Conservation (phyloP, 2,797 vertebrate genomes). For the Tamandua tetradactyla region DNA sequence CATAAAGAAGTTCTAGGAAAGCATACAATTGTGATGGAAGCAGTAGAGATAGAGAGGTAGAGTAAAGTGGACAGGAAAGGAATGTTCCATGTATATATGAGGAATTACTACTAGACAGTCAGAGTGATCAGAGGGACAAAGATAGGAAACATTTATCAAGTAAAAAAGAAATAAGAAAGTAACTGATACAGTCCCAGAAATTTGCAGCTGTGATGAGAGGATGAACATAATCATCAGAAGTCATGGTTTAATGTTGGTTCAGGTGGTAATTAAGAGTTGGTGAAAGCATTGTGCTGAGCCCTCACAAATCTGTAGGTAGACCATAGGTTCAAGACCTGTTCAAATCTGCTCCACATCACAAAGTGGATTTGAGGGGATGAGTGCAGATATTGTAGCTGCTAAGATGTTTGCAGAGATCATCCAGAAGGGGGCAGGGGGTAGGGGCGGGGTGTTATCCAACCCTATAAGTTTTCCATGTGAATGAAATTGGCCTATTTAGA, state of each 20-base stretch:
- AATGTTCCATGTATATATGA: no score
- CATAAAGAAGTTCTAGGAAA: no score
- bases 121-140: not conserved
- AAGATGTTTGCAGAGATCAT: not conserved
- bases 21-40: no score
- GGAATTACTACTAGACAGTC: not conserved
- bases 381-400: not conserved
- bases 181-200: not conserved
- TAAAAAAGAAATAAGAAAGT: not conserved
- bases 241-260: not conserved
- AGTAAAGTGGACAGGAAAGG: no score
- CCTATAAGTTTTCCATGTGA: not conserved
- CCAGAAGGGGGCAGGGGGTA: no score
- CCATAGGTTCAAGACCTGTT: not conserved
- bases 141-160: not conserved
- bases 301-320: not conserved
- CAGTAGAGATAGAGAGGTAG: no score
- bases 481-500: not conserved
- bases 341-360: not conserved
- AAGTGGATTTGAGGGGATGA: not conserved
- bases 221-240: not conserved
- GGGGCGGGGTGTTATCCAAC: not conserved
- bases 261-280: not conserved
- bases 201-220: not conserved
- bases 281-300: not conserved